Base-by-base conservation (phyloP, 2,888 invertebrate species). In the Leucophenga maculata region DNA sequence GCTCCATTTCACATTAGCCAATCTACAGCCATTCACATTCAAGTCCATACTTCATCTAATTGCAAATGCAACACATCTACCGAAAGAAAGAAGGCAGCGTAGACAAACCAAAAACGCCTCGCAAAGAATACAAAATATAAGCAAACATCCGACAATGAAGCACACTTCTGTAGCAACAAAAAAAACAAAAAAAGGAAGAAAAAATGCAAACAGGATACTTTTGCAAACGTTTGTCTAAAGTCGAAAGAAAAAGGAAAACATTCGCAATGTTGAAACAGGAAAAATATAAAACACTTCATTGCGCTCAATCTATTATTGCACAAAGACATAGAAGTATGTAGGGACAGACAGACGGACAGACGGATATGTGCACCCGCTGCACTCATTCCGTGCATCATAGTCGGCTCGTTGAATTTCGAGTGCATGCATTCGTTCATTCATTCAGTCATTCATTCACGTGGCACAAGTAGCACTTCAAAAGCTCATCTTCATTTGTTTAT, bases 401-500 rank as follows among this genome's bases (percentile, higher is more conserved):
- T n/a, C n/a, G n/a, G n/a, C n/a, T n/a, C 3, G n/a, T 52, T 6
- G 13, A 6, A 18, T 6, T 20, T 18, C 6, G 44, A n/a, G 32
- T 60, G 55, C 55, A 57, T 57, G 22, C 55, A 57, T 26, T 57
- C 55, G n/a, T 20, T 57, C 26, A 57, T 57, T 57, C 57, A n/a
- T 57, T 57, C 31, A n/a, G 3, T 50, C 26, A 59, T 64, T 64
- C 62, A 48, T 64, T 73, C 83, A 74, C 78, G 78, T 73, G 67
- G 60, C 62, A 26, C 52, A 65, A 68, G 67, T 60, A 75, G 72
- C 77, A 81, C 77, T 82, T 80, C 76, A 80, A 75, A 78, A 80
- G 77, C 81, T 82, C 83, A 80, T 84, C 81, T 79, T 78, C 79
- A 82, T 82, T 85, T 84, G 84, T 82, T 85, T 86, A 82, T 84